Evolutionary conservation across 2,797 vertebrate species (phyloP).

Genomic region (Salarias fasciatus): DNA sequence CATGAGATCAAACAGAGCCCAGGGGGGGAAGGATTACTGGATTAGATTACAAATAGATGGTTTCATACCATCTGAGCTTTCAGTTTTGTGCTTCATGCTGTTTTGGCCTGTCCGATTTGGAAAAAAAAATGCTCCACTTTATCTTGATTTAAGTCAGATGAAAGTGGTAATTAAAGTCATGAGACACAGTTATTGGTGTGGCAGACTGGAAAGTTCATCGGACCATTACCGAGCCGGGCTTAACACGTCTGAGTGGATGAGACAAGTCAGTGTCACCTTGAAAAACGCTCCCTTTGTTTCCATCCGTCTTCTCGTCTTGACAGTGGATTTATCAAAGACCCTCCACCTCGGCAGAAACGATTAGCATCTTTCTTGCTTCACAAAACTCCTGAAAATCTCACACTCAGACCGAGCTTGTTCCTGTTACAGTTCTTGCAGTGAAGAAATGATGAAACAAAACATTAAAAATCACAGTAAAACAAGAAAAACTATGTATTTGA

Average conservation of each 20-base stretch:
- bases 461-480: background rate
- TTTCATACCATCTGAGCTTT: background rate
- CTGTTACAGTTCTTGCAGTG: too few species aligned
- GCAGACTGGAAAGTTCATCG: background rate
- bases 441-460: background rate
- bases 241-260: slow-evolving; percentile 38
- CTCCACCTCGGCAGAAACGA: background rate
- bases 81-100: background rate
- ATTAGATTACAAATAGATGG: background rate
- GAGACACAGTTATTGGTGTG: background rate
- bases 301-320: slow-evolving; percentile 35
- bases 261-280: slow-evolving; percentile 43
- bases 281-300: slow-evolving; percentile 18
- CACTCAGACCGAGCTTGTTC: too few species aligned
- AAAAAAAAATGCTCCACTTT: background rate
- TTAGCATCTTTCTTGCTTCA: background rate
- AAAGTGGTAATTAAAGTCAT: slow-evolving; percentile 3
- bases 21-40: background rate
- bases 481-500: background rate
- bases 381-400: background rate
- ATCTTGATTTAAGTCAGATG: background rate
- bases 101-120: background rate
- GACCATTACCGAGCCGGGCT: slow-evolving; percentile 10
- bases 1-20: background rate
- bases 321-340: slow-evolving; percentile 13